Base-by-base conservation (phyloP, 2,113 vertebrate genomes). In the Psittacus erithacus region DNA sequence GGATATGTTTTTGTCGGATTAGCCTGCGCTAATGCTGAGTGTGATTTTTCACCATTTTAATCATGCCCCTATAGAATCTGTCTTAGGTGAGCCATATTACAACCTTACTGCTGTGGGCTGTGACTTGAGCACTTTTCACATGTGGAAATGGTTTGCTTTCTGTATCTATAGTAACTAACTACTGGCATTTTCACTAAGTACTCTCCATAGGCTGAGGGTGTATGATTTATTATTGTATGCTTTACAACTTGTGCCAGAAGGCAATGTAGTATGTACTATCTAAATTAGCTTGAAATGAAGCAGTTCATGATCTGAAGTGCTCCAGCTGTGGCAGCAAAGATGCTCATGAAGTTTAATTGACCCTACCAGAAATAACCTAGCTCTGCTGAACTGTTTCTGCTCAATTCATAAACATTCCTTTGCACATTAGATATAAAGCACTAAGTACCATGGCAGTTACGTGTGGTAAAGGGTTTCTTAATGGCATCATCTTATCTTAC, bases 111-210 rank as follows among this genome's bases (percentile, higher is more conserved):
- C 53, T 38, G 35, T 59, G 70, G 10, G 60, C 73, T 93, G 65
- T 35, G 46, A 62, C 69, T 86, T 43, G 13, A 77, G 33, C 2
- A 2, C 35, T 92, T 92, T 39, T 73, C 70, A 86, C 62, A 17
- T 23, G 57, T 82, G 87, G 44, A 78, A 74, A 24, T 47, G 14
- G 22, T 85, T 95, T 89, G 46, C 81, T 87, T 93, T 89, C 88
- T 89, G 64, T 91, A 65, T 92, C 86, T 95, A 50, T 91, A 89
- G 86, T 95, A 95, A 84, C 74, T 76, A 68, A 60, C 39, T 79
- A 63, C 87, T 92, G 67, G 39, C 57, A 39, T 92, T 88, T 84
- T 71, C 86, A 64, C 38, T 43, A 68, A 93, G 64, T 92, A 62
- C 52, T 84, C 35, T 84, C 83, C 92, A 78, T 64, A 84, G 86